phyloP scores from a whole-genome alignment of 2,113 vertebrate genomes.

The Hirundichthys speculiger region DNA sequence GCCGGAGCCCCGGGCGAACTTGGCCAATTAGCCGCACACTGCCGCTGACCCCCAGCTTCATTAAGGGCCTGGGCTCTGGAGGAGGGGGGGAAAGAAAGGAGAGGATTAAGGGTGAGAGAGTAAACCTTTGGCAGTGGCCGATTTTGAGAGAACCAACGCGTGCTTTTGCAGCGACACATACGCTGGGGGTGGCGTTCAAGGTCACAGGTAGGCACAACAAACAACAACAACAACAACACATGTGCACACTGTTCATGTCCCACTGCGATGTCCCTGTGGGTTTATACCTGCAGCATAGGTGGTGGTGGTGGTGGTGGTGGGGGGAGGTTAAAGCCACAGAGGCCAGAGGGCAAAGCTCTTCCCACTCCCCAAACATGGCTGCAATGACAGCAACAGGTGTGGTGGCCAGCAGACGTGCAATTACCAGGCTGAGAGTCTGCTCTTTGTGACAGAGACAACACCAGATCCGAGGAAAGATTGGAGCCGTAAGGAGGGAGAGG shows the following conservation, averaged over 20 bases:
- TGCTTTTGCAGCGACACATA: conserved; percentile 41
- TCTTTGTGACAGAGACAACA: conserved; percentile 63
- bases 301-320: conserved; percentile 24
- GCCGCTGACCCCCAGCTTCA: conserved; percentile 79
- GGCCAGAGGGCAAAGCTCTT: conserved; percentile 50
- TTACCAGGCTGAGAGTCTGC: conserved; percentile 65
- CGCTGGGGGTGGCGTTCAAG: conserved; percentile 58
- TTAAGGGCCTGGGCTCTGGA: conserved; percentile 75
- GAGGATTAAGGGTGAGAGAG: conserved; percentile 44
- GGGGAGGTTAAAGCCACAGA: conserved; percentile 13
- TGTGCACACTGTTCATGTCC: conserved; percentile 20
- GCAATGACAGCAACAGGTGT: conserved; percentile 78
- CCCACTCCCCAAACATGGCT: conserved; percentile 34
- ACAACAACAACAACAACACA: conserved; percentile 30
- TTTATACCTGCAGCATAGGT: conserved; percentile 34
- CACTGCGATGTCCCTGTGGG: conserved; percentile 14
- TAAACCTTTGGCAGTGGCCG: conserved; percentile 32
- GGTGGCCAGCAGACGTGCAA: conserved; percentile 65
- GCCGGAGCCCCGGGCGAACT: conserved; percentile 73
- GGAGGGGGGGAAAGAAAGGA: conserved; percentile 33
- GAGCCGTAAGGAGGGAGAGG: conserved; percentile 24
- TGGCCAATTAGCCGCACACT: conserved; percentile 79
- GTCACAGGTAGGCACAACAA: conserved; percentile 64
- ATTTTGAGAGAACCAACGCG: conserved; percentile 41
- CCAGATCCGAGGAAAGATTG: conserved; percentile 56